Conservation (phyloP, 2,888 invertebrate species). For the Tetramorium bicarinatum region DNA sequence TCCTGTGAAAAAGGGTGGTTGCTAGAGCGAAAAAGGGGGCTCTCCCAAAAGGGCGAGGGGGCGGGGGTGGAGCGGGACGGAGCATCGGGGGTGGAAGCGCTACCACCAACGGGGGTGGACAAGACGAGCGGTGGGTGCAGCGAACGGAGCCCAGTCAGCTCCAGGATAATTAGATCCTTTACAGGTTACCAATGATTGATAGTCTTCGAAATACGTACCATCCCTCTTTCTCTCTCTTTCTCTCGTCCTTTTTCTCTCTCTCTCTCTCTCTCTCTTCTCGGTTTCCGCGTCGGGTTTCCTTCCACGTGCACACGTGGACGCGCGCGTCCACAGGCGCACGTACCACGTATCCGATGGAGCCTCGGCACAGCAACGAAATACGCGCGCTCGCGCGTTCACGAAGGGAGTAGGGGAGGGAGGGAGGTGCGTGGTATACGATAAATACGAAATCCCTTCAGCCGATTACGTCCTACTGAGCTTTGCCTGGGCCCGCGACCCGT, state of each 20-base stretch:
- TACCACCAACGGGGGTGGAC: slow-evolving; percentile 74
- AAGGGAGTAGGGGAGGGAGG: neutral
- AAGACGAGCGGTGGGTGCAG: slow-evolving; percentile 76
- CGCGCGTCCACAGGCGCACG: slow-evolving; percentile 14
- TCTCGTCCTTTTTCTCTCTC: neutral
- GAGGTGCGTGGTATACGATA: slow-evolving; percentile 72
- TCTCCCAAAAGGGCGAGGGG: slow-evolving; percentile 59
- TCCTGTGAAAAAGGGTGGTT: slow-evolving; percentile 75
- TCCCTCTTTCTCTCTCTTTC: slow-evolving; percentile 36
- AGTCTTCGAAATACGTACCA: slow-evolving; percentile 78
- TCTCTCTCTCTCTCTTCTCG: slow-evolving; percentile 9
- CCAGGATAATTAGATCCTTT: slow-evolving; percentile 80
- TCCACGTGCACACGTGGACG: slow-evolving; percentile 52
- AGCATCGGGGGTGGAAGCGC: slow-evolving; percentile 46
- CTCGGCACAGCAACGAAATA: slow-evolving; percentile 58
- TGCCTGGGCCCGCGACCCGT: slow-evolving; percentile 66
- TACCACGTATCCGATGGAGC: slow-evolving; percentile 56
- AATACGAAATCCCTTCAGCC: slow-evolving; percentile 78
- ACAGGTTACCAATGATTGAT: slow-evolving; percentile 80
- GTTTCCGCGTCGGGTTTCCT: slow-evolving; percentile 60
- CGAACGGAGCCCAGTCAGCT: slow-evolving; percentile 79
- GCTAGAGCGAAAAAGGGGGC: slow-evolving; percentile 77
- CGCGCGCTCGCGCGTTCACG: slow-evolving; percentile 12
- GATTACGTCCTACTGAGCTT: slow-evolving; percentile 78
- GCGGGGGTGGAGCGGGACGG: slow-evolving; percentile 4